Conservation (phyloP, 2,113 vertebrate species). For the Cochlearius cochlearius region DNA sequence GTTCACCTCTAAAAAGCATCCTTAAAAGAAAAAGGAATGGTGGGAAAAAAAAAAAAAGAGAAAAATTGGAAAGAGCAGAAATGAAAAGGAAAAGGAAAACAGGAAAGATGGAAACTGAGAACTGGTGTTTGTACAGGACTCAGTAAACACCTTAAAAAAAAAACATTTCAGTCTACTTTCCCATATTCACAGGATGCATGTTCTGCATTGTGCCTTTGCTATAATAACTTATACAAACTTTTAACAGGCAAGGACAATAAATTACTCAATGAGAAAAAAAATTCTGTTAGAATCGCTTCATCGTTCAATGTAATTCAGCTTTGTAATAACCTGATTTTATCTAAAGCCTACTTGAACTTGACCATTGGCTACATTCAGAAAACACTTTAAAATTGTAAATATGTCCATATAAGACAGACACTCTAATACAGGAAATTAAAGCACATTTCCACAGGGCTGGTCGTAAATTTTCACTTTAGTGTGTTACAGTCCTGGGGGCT, state of each 20-base stretch:
- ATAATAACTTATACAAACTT: not conserved
- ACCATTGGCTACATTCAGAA: not conserved
- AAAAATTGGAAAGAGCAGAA: not conserved
- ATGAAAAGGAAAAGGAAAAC: not conserved
- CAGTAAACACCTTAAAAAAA: not conserved
- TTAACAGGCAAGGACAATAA: not conserved
- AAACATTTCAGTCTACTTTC: not conserved
- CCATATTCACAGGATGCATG: not conserved
- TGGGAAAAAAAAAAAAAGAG: rapidly evolving
- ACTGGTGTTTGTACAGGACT: not conserved
- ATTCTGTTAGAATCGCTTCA: not conserved
- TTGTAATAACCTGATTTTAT: not conserved
- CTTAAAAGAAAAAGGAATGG: not conserved
- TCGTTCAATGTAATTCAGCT: not conserved
- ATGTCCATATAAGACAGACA: not conserved
- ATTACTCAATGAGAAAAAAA: not conserved
- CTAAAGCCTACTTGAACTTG: not conserved
- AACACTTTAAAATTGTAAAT: not conserved
- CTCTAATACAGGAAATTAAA: not conserved
- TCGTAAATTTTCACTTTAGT: not conserved
- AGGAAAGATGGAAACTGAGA: not conserved
- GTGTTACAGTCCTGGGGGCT: not conserved
- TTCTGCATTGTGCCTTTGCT: not conserved
- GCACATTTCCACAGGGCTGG: not conserved
- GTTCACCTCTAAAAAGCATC: conserved; percentile 19